phyloP scores from a whole-genome alignment of 2,888 invertebrate genomes.

The Cantharis rustica region DNA sequence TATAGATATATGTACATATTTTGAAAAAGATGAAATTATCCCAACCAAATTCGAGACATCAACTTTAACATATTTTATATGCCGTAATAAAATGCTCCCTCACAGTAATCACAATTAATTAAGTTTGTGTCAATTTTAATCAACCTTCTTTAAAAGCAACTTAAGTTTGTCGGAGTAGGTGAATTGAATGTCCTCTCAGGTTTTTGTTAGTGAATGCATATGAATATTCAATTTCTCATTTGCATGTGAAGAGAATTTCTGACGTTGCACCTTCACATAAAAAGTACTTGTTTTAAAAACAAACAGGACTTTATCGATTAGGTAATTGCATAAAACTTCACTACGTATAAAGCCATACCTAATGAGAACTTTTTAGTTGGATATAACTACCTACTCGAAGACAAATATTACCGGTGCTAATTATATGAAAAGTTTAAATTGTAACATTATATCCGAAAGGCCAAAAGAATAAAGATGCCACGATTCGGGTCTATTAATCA shows the following conservation, averaged over 20 bases:
- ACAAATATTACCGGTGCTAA: not conserved
- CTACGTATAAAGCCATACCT: not conserved
- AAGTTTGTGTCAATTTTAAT: constrained; percentile 28
- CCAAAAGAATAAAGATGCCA: not conserved
- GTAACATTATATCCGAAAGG: not conserved
- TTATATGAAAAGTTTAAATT: not conserved
- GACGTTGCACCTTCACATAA: constrained; percentile 22
- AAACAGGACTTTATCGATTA: not conserved
- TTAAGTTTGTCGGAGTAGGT: constrained; percentile 13
- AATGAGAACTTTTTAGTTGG: not conserved
- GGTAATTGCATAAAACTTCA: not conserved
- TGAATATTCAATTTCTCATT: constrained; percentile 53
- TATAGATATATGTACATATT: too few species aligned
- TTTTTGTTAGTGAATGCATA: constrained; percentile 43
- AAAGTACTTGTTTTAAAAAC: constrained; percentile 19
- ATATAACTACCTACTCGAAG: not conserved
- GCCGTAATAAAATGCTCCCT: not conserved
- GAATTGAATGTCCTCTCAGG: constrained; percentile 42
- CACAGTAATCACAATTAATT: constrained; percentile 24
- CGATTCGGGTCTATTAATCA: not conserved
- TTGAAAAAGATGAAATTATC: not conserved
- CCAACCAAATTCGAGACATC: not conserved
- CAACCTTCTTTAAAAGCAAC: constrained; percentile 24
- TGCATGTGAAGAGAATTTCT: constrained; percentile 49
- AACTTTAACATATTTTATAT: not conserved